These are phyloP conservation scores for Austrolebias charrua DNA, from an alignment of 2,797 vertebrate species.

Conservation along the genomic window DNA sequence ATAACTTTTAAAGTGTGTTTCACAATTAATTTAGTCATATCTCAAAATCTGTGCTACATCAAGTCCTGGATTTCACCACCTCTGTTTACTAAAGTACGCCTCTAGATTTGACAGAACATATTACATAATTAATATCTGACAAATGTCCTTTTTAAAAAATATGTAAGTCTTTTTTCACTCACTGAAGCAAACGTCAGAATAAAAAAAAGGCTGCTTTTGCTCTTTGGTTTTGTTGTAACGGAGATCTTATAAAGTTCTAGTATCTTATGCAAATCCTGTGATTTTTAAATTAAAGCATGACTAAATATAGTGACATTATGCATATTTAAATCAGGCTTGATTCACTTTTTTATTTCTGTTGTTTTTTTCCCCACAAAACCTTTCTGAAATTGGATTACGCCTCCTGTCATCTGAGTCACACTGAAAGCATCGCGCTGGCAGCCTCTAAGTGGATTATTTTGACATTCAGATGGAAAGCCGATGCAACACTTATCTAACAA, in stretches of 20 bases:
- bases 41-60: neutral
- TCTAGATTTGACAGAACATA: no score
- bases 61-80: no score
- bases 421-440: neutral
- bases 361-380: neutral
- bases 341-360: neutral
- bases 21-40: neutral
- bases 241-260: neutral
- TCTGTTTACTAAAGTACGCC: no score
- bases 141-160: no score
- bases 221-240: no score
- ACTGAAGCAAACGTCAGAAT: no score
- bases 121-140: no score
- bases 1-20: no score
- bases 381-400: neutral
- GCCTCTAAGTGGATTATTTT: neutral
- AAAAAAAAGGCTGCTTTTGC: no score
- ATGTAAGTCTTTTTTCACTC: no score
- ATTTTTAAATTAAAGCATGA: neutral
- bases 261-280: neutral
- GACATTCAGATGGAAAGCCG: neutral
- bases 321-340: neutral
- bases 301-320: neutral
- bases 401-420: neutral
- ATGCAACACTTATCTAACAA: neutral